Conservation (phyloP, 2,113 vertebrate species). For the Pimephales promelas region DNA sequence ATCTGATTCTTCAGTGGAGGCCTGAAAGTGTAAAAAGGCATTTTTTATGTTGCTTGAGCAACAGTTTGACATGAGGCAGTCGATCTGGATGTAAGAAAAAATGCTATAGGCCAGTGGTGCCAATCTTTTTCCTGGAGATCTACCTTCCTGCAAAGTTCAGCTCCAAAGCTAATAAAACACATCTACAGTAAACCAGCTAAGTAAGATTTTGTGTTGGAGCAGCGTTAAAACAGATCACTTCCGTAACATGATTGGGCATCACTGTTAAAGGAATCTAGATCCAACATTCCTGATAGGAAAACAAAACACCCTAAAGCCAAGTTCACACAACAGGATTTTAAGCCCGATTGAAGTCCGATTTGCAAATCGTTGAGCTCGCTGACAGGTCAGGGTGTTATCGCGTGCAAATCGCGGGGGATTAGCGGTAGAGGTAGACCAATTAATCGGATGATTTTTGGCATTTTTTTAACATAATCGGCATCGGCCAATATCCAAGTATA, state of each 20-base stretch:
- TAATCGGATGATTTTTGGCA: too few species aligned
- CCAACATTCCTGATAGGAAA: background rate
- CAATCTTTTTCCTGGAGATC: background rate
- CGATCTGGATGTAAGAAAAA: background rate
- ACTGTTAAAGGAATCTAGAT: background rate
- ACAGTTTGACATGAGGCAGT: background rate
- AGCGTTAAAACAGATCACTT: background rate
- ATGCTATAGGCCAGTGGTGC: background rate
- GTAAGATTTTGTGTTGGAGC: background rate
- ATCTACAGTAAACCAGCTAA: background rate
- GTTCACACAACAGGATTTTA: too few species aligned
- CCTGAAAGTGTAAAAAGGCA: conserved; percentile 46
- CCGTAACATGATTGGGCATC: background rate
- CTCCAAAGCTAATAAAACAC: background rate
- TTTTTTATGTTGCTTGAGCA: conserved; percentile 23
- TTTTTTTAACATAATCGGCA: too few species aligned
- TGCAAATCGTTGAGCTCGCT: too few species aligned
- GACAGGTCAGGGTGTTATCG: too few species aligned
- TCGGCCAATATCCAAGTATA: too few species aligned
- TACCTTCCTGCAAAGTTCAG: background rate
- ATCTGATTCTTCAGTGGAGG: conserved; percentile 71
- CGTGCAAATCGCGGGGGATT: too few species aligned
- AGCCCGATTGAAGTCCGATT: too few species aligned
- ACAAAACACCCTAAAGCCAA: too few species aligned
- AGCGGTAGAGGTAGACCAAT: too few species aligned